These are phyloP conservation scores for Yponomeuta sedellus DNA, from an alignment of 2,888 invertebrate species.

Conservation along the genomic window DNA sequence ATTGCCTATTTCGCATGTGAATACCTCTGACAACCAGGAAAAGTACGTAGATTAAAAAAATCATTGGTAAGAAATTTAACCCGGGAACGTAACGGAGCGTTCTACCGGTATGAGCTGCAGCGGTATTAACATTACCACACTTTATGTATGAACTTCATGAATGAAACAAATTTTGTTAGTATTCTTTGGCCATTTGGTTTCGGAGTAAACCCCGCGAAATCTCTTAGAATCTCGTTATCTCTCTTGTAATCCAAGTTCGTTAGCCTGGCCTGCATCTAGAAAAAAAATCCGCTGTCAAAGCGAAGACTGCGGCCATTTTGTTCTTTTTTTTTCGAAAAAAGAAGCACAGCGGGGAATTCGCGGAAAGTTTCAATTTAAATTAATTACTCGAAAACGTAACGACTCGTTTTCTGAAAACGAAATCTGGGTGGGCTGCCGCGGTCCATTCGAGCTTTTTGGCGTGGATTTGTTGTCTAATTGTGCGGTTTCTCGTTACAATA, in stretches of 20 bases:
- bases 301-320: neutral
- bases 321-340: constrained; percentile 11
- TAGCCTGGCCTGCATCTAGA: constrained; percentile 8
- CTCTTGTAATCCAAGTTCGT: neutral
- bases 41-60: too few relatives aligned
- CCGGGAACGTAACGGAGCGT: too few relatives aligned
- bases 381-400: constrained; percentile 29
- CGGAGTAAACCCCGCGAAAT: neutral
- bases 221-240: neutral
- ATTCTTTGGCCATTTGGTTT: neutral
- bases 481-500: constrained; percentile 29
- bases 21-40: too few relatives aligned
- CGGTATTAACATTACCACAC: too few relatives aligned
- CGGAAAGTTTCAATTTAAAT: constrained; percentile 22
- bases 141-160: too few relatives aligned
- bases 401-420: constrained; percentile 30
- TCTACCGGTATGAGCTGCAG: too few relatives aligned
- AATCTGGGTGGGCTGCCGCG: constrained; percentile 34
- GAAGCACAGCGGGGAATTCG: neutral
- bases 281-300: neutral
- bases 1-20: too few relatives aligned
- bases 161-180: too few relatives aligned
- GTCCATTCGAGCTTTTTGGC: constrained; percentile 32
- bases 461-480: constrained; percentile 25
- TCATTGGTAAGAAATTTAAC: too few relatives aligned